phyloP scores from a whole-genome alignment of 2,797 vertebrate species.

The Sciurus vulgaris region DNA sequence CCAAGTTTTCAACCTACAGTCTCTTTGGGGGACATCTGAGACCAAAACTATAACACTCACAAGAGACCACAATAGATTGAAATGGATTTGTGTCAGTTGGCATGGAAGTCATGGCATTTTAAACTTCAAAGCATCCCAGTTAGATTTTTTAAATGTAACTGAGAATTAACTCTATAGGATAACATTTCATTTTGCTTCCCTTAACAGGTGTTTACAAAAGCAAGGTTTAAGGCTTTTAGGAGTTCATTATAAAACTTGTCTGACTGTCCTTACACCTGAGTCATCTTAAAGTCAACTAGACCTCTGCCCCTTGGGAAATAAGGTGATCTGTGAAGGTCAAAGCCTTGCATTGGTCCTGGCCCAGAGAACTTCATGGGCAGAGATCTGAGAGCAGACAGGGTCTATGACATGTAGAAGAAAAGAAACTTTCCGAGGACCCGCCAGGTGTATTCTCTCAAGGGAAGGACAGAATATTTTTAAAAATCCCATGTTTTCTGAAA shows the following conservation, averaged over 20 bases:
- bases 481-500: not conserved
- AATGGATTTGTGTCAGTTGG: not conserved
- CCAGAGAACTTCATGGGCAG: not conserved
- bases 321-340: not conserved
- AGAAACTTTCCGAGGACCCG: not conserved
- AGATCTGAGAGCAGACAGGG: not conserved
- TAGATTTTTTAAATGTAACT: conserved; percentile 8
- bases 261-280: not conserved
- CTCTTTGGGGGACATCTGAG: not conserved
- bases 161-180: conserved; percentile 4
- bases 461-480: not conserved
- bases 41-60: not conserved
- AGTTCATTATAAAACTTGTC: conserved; percentile 15
- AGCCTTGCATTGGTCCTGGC: not conserved
- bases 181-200: conserved; percentile 23
- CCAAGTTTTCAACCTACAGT: not conserved
- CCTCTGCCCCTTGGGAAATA: not conserved
- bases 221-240: not conserved
- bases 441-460: not conserved
- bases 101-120: not conserved
- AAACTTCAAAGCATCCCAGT: conserved; percentile 46
- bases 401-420: not conserved
- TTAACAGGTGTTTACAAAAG: not conserved
- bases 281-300: not conserved
- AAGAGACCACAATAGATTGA: not conserved